Evolutionary conservation across 1,140 invertebrate genomes (phyloP).

Genomic region (Drosophila gunungcola): DNA sequence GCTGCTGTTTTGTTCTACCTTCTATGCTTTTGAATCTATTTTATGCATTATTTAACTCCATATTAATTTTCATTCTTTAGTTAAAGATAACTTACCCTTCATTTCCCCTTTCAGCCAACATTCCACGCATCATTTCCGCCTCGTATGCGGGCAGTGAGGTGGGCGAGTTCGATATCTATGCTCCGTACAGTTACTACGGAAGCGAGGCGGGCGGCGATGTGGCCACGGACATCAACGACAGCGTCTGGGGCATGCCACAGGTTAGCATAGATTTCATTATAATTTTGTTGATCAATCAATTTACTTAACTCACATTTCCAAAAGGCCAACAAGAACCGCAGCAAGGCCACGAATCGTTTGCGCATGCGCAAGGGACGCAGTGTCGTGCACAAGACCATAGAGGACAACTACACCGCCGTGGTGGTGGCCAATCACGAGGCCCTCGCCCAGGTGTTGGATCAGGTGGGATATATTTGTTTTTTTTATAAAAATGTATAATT

Average conservation of each 20-base stretch:
- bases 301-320: neutral
- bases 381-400: conserved; percentile 92
- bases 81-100: neutral
- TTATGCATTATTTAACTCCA: too few species aligned
- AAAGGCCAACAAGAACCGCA: conserved; percentile 76
- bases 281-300: neutral
- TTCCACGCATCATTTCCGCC: conserved; percentile 88
- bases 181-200: conserved; percentile 91
- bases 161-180: conserved; percentile 90
- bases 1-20: too few species aligned
- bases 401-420: conserved; percentile 95
- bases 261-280: conserved; percentile 18
- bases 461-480: conserved; percentile 86
- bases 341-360: conserved; percentile 87
- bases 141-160: conserved; percentile 92
- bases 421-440: conserved; percentile 95
- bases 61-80: neutral
- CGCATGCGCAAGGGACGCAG: conserved; percentile 91
- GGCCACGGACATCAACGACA: conserved; percentile 81
- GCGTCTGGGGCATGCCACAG: conserved; percentile 82
- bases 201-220: conserved; percentile 85
- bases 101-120: conserved; percentile 72
- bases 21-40: too few species aligned
- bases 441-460: conserved; percentile 92
- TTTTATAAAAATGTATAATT: neutral